These are phyloP conservation scores for Ectropis grisescens DNA, from an alignment of 1,140 invertebrate genomes.

Conservation along the genomic window DNA sequence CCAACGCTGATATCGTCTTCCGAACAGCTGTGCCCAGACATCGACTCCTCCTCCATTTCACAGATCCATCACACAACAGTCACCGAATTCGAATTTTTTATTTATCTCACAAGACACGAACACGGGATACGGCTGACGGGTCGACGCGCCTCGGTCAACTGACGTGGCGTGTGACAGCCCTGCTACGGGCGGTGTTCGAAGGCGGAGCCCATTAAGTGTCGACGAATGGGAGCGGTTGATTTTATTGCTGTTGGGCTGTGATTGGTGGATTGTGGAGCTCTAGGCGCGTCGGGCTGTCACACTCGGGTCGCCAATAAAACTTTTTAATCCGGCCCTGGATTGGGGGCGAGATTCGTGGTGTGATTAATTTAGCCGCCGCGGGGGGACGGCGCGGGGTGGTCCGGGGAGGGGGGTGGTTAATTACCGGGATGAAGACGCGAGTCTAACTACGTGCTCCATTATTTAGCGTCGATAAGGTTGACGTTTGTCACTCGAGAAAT, in stretches of 20 bases:
- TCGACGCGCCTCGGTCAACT: constrained; percentile 64
- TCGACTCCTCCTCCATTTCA: constrained; percentile 67
- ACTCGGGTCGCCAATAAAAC: constrained; percentile 60
- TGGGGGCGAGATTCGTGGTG: constrained; percentile 64
- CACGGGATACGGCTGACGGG: constrained; percentile 56
- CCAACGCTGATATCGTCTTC: constrained; percentile 70
- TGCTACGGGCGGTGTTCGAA: constrained; percentile 30
- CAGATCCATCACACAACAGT: constrained; percentile 60
- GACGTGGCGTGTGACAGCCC: constrained; percentile 55
- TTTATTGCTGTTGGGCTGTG: constrained; percentile 12
- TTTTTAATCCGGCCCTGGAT: constrained; percentile 62
- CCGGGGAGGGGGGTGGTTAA: constrained; percentile 34
- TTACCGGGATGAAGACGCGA: constrained; percentile 64
- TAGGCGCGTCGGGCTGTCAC: constrained; percentile 38
- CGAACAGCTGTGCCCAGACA: constrained; percentile 64
- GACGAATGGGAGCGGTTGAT: constrained; percentile 24
- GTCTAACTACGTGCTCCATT: constrained; percentile 59
- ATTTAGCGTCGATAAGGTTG: constrained; percentile 58
- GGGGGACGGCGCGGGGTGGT: constrained; percentile 4
- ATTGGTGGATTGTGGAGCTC: constrained; percentile 27
- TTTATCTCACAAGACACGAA: constrained; percentile 27
- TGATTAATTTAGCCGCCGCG: constrained; percentile 60
- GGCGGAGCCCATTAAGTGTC: constrained; percentile 24
- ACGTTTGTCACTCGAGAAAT: constrained; percentile 60
- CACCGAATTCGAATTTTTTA: constrained; percentile 33